Evolutionary conservation across 2,888 invertebrate species (phyloP).

Genomic region (Diplazon laetatorius): DNA sequence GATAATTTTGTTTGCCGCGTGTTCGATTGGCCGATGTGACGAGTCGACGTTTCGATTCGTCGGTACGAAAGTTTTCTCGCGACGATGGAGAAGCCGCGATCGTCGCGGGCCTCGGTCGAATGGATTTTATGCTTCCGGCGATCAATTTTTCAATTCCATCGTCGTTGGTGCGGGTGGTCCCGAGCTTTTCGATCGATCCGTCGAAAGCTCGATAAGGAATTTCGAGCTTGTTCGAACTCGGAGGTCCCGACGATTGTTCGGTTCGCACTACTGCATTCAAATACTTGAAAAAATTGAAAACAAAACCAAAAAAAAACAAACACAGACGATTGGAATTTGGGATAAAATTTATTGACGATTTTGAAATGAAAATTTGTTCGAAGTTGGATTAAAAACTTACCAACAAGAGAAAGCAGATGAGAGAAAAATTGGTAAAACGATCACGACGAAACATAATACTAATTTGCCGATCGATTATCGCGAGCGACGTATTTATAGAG

Average conservation of each 20-base stretch:
- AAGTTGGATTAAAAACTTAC: conserved; percentile 48
- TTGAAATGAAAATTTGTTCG: background rate
- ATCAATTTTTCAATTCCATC: conserved; percentile 39
- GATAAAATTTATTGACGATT: background rate
- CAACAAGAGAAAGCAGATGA: conserved; percentile 29
- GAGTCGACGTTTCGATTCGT: background rate
- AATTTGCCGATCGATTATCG: conserved; percentile 20
- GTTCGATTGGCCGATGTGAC: background rate
- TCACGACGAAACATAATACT: conserved; percentile 53
- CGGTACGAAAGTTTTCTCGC: background rate
- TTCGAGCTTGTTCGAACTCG: background rate
- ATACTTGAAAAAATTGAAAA: conserved; percentile 39
- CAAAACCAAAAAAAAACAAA: conserved; percentile 1
- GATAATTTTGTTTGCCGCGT: background rate
- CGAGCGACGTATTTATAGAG: conserved; percentile 29
- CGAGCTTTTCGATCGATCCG: background rate
- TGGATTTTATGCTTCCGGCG: conserved; percentile 38
- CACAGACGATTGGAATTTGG: background rate
- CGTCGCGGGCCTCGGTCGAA: conserved; percentile 22
- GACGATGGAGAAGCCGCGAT: background rate
- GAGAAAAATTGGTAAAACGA: conserved; percentile 9
- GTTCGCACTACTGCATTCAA: conserved; percentile 18
- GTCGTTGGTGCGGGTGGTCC: background rate
- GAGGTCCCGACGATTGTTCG: background rate
- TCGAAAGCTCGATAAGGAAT: background rate